phyloP scores from a whole-genome alignment of 2,888 invertebrate genomes.

The Eledona agricola region DNA sequence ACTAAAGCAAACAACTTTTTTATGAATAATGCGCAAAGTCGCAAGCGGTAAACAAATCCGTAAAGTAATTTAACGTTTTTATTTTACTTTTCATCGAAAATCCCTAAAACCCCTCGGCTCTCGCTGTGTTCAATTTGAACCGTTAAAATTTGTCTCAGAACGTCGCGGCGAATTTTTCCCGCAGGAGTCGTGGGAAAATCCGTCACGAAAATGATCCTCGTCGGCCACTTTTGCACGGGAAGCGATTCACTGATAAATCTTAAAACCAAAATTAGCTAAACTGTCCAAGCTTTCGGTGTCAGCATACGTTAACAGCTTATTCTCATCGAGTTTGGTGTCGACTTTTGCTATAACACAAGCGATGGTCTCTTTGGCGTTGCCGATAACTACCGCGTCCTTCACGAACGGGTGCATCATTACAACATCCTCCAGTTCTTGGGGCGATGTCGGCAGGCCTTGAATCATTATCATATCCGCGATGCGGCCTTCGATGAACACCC shows the following conservation, averaged over 20 bases:
- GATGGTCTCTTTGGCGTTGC: constrained; percentile 45
- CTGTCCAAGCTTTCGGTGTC: constrained; percentile 2
- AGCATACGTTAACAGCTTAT: constrained; percentile 45
- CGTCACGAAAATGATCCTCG: constrained; percentile 49
- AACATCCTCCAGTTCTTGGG: constrained; percentile 50
- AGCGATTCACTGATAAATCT: constrained; percentile 43
- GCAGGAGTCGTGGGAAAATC: constrained; percentile 51
- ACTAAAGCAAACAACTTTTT: too few relatives aligned
- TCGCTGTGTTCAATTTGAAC: constrained; percentile 42
- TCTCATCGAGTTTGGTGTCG: constrained; percentile 39
- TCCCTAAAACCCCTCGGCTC: too few relatives aligned
- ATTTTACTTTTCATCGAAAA: too few relatives aligned
- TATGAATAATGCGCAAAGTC: too few relatives aligned
- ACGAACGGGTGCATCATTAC: constrained; percentile 50
- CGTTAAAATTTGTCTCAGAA: constrained; percentile 42
- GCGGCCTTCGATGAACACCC: constrained; percentile 52
- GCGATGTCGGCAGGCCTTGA: constrained; percentile 40
- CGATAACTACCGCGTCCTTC: constrained; percentile 48
- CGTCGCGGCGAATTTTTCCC: constrained; percentile 50
- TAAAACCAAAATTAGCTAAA: constrained; percentile 20
- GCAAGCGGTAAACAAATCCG: too few relatives aligned
- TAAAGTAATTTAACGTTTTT: too few relatives aligned
- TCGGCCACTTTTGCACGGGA: constrained; percentile 44
- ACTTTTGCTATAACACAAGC: constrained; percentile 47
- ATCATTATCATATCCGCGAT: constrained; percentile 48